Base-by-base conservation (phyloP, 2,888 invertebrate species). In the Gastracanthus pulcherrimus region DNA sequence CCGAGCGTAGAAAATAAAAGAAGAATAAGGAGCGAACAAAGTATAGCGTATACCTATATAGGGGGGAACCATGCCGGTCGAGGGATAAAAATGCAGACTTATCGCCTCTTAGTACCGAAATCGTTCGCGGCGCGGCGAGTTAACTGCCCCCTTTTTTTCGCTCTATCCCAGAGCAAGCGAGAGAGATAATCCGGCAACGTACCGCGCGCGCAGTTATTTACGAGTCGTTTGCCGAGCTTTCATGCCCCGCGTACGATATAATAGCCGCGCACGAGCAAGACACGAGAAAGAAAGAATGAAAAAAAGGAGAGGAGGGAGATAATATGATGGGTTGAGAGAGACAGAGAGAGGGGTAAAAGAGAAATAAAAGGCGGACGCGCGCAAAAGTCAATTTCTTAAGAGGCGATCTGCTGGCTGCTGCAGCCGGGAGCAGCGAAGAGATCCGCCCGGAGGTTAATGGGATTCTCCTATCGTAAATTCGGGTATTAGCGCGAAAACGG, bases 381-480 rank as follows among this genome's bases (percentile, higher is more conserved):
- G 82, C 84, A 82, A 81, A 86, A 86, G 85, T 86, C 85, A 86
- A 84, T 86, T 86, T 84, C 85, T 82, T 78, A 76, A 55, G 62
- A 71, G 77, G 26, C 60, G 36, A 41, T 55, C 45, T 29, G 31
- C 16, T 2, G 62, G 51, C 51, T 23, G 51, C 51, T 23, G 23
- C 55, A 23, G 55, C 55, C 26, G 9, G 11, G 55, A n/a, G 0
- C 9, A 41, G 58, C 79, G 84, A 80, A 76, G 83, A 83, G 55
- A 66, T 34, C 51, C 83, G 85, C 83, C 82, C 83, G 67, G 83
- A 82, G 85, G 86, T 83, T 85, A 85, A 86, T 86, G 86, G 86
- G 84, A 82, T 84, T 85, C 78, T 80, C 83, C 86, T 83, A 84
- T 86, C 86, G 86, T 87, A 86, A 89, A 88, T 88, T 86, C 84